Evolutionary conservation across 2,888 invertebrate species (phyloP).

Genomic region (Rotaria macrura): DNA sequence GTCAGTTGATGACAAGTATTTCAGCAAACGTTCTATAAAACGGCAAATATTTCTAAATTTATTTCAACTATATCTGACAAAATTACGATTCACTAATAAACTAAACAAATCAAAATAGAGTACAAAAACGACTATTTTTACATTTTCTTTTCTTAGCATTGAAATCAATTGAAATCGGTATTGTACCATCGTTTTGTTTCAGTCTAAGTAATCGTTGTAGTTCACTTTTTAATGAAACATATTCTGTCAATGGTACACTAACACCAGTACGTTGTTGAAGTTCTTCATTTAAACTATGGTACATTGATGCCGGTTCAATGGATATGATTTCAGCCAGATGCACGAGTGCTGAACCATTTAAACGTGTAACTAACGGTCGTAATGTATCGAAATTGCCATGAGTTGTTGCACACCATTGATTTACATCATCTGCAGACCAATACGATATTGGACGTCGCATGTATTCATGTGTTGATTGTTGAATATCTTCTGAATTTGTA

Average conservation of each 20-base stretch:
- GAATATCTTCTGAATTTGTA: not conserved
- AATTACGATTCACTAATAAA: not conserved
- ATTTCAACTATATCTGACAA: not conserved
- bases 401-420: not conserved
- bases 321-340: not conserved
- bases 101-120: not conserved
- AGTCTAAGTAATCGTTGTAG: not conserved
- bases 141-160: not conserved
- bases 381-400: not conserved
- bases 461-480: not conserved
- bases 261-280: not conserved
- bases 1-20: too few relatives aligned
- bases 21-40: too few relatives aligned
- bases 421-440: not conserved
- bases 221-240: constrained; percentile 8
- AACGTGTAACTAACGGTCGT: not conserved
- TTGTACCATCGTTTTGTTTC: not conserved
- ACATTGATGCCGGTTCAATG: constrained; percentile 4
- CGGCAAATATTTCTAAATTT: too few relatives aligned
- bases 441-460: not conserved
- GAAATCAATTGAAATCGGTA: not conserved
- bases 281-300: not conserved
- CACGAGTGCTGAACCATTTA: not conserved
- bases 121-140: not conserved
- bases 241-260: not conserved